phyloP scores from a whole-genome alignment of 2,113 vertebrate species.

The Alaudala cheleensis region DNA sequence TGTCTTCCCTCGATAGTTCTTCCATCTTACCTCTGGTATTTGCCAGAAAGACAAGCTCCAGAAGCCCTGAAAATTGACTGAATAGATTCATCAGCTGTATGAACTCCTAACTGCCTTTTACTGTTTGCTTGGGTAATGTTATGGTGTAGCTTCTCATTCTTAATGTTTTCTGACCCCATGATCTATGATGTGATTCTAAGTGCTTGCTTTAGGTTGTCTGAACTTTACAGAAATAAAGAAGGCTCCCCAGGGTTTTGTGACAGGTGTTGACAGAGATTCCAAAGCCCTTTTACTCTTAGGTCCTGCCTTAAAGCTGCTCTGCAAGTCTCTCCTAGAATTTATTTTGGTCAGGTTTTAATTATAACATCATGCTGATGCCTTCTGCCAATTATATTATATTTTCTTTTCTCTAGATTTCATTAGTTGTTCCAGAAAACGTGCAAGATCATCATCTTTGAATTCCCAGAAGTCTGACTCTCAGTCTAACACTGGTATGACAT shows the following conservation, averaged over 20 bases:
- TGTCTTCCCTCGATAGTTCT: neutral
- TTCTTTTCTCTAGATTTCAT: constrained; percentile 62
- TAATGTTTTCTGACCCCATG: neutral
- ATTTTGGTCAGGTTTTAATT: neutral
- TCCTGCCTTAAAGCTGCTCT: neutral
- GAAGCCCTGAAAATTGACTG: neutral
- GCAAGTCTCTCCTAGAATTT: neutral
- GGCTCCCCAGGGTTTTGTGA: neutral
- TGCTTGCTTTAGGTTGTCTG: neutral
- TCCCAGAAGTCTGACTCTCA: constrained; percentile 42
- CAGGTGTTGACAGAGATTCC: neutral
- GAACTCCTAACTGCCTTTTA: neutral
- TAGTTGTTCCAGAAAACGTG: constrained; percentile 70
- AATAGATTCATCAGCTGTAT: neutral
- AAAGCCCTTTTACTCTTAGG: neutral
- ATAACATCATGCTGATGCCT: neutral
- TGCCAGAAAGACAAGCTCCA: neutral
- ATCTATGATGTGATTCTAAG: neutral
- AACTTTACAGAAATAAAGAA: neutral
- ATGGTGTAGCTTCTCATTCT: neutral
- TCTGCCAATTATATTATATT: neutral
- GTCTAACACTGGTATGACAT: constrained; percentile 38
- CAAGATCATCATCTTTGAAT: constrained; percentile 73
- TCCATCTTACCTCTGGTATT: neutral
- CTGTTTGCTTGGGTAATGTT: neutral